These are phyloP conservation scores for Cyprinella venusta DNA, from an alignment of 2,797 vertebrate genomes.

Conservation along the genomic window DNA sequence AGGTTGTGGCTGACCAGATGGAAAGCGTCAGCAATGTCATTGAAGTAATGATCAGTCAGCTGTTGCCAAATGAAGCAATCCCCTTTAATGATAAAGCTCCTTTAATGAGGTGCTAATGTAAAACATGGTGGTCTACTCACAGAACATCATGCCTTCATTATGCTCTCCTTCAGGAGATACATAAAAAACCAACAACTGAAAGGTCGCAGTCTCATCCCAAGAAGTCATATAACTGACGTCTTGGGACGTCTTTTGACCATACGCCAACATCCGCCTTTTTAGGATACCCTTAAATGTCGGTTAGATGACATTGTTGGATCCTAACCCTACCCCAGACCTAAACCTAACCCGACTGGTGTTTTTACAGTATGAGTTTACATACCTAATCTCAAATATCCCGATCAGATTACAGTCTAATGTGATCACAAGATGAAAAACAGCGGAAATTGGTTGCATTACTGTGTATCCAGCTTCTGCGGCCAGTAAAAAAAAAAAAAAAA, in stretches of 20 bases:
- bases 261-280: too few species aligned
- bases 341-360: neutral
- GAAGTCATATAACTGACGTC: too few species aligned
- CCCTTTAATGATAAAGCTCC: constrained; percentile 29
- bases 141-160: neutral
- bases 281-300: too few species aligned
- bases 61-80: constrained; percentile 42
- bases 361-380: neutral
- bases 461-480: neutral
- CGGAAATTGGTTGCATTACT: neutral
- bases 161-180: neutral
- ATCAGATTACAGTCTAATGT: neutral
- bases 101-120: neutral
- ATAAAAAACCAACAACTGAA: neutral
- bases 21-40: constrained; percentile 48
- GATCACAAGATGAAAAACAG: neutral
- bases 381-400: neutral
- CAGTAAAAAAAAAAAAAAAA: neutral
- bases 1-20: constrained; percentile 53
- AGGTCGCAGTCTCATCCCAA: too few species aligned
- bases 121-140: neutral
- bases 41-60: constrained; percentile 57
- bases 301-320: too few species aligned
- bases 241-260: too few species aligned
- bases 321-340: too few species aligned